Percentiles rank a stretch among this genome's conserved stretches.
Conservation (phyloP, 1,140 invertebrate species). For the Lepidotrigona ventralis region DNA sequence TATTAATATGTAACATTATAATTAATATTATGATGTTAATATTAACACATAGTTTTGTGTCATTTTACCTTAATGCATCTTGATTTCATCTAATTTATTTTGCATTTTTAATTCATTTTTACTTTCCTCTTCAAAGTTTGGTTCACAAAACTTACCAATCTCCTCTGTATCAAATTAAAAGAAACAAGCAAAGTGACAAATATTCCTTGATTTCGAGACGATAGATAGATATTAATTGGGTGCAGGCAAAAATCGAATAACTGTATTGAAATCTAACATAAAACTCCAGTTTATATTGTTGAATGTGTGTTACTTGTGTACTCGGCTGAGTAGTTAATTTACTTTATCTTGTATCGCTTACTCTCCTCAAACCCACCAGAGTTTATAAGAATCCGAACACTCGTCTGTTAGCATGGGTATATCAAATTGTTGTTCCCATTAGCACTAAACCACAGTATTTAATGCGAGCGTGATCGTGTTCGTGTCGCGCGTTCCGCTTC, state of each 20-base stretch:
- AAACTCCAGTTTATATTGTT: too few relatives aligned
- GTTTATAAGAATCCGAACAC: neutral
- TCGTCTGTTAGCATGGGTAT: neutral
- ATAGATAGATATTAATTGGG: too few relatives aligned
- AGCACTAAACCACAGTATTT: constrained; percentile 36
- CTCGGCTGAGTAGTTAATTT: neutral
- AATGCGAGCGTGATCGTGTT: constrained; percentile 4
- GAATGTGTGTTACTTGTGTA: too few relatives aligned
- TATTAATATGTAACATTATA: too few relatives aligned
- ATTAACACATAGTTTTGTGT: too few relatives aligned
- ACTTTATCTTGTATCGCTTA: neutral
- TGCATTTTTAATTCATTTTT: too few relatives aligned
- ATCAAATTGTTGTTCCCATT: constrained; percentile 5
- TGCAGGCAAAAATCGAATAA: neutral
- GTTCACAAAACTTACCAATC: too few relatives aligned
- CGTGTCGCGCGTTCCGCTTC: constrained; percentile 25
- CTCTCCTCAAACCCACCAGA: neutral
- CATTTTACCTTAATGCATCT: too few relatives aligned
- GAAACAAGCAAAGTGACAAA: neutral
- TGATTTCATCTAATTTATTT: too few relatives aligned
- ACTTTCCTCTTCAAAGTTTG: too few relatives aligned
- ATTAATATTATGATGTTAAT: too few relatives aligned
- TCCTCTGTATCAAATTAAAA: neutral
- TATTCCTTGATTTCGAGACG: too few relatives aligned
- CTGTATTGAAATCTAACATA: neutral